phyloP scores from a whole-genome alignment of 2,113 vertebrate species.

The Meleagris gallopavo region DNA sequence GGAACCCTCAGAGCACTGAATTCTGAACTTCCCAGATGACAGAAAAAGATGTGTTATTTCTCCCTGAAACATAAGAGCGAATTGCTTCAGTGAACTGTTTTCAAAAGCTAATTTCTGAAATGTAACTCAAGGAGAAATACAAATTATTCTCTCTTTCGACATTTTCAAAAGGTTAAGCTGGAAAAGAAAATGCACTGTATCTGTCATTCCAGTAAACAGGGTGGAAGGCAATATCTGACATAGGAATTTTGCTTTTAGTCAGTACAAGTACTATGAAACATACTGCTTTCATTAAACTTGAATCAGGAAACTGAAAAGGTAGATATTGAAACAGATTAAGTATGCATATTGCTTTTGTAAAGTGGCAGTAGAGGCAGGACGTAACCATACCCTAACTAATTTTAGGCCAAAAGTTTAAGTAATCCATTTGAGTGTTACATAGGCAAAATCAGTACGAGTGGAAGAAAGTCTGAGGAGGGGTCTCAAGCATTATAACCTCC shows the following conservation, averaged over 20 bases:
- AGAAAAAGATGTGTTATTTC: background rate
- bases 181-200: background rate
- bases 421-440: background rate
- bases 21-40: conserved; percentile 11
- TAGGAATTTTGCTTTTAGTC: background rate
- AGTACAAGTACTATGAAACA: background rate
- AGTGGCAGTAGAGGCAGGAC: background rate
- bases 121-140: background rate
- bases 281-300: background rate
- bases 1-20: background rate
- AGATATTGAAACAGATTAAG: background rate
- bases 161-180: conserved; percentile 42
- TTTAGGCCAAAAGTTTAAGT: background rate
- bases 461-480: background rate
- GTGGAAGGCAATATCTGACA: background rate
- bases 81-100: conserved; percentile 42
- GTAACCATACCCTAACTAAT: background rate
- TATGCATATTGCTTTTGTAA: background rate
- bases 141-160: conserved; percentile 25
- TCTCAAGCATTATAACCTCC: background rate
- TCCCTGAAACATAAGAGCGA: background rate
- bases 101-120: conserved; percentile 36
- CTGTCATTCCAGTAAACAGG: background rate
- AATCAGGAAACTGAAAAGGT: background rate
- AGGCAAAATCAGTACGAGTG: background rate